Evolutionary conservation across 2,888 invertebrate species (phyloP).

Genomic region (Zygogramma bicolorata): DNA sequence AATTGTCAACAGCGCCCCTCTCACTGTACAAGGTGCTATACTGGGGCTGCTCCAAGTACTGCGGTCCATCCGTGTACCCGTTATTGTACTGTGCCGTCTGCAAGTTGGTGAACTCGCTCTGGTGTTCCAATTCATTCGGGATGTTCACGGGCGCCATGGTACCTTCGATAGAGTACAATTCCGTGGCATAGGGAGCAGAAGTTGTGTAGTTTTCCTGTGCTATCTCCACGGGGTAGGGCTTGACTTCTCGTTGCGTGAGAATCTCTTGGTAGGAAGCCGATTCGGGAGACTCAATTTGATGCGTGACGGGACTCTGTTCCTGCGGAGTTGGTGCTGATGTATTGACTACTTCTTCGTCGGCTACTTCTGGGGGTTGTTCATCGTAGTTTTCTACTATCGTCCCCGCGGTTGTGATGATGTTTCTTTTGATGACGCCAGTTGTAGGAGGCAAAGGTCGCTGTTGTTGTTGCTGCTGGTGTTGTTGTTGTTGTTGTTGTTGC

Average conservation of each 20-base stretch:
- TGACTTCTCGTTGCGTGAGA: constrained; percentile 23
- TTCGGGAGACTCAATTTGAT: constrained; percentile 34
- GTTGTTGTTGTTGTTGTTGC: constrained; percentile 12
- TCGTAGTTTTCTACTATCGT: constrained; percentile 60
- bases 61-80: constrained; percentile 54
- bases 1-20: constrained; percentile 64
- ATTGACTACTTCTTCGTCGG: constrained; percentile 62
- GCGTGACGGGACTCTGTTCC: constrained; percentile 40
- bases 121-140: constrained; percentile 53
- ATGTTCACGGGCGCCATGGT: constrained; percentile 40
- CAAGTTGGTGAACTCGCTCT: constrained; percentile 73
- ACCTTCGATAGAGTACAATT: constrained; percentile 42
- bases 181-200: constrained; percentile 32
- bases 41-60: constrained; percentile 57
- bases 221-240: constrained; percentile 33
- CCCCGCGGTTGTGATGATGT: constrained; percentile 63
- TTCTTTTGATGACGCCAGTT: constrained; percentile 54
- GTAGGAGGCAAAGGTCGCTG: neutral
- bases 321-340: constrained; percentile 45
- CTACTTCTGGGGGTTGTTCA: constrained; percentile 55
- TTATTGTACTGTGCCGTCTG: constrained; percentile 71
- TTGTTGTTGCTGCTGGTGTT: constrained; percentile 2
- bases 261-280: constrained; percentile 27
- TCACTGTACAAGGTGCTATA: constrained; percentile 53
- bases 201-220: constrained; percentile 27